Evolutionary conservation across 1,140 invertebrate genomes (phyloP).

Genomic region (Drosophila nikananu): DNA sequence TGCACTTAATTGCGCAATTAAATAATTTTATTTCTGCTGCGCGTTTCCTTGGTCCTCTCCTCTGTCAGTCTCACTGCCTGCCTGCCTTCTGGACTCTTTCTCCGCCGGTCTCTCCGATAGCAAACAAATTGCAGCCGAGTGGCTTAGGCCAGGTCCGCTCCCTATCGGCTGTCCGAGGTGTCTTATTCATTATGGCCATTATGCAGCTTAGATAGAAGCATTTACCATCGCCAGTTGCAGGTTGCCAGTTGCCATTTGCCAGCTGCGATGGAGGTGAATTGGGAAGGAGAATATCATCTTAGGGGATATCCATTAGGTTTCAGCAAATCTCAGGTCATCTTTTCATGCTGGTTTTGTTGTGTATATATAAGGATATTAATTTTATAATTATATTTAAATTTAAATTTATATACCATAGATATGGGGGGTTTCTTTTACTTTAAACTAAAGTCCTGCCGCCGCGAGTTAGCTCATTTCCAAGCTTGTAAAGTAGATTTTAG

Average conservation of each 20-base stretch:
- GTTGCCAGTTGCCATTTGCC: conserved; percentile 27
- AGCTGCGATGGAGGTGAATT: background rate
- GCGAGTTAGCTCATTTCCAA: too few relatives aligned
- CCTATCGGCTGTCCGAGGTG: conserved; percentile 63
- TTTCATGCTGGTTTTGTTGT: background rate
- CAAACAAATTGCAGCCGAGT: conserved; percentile 76
- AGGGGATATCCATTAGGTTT: conserved; percentile 2
- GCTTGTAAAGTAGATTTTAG: too few relatives aligned
- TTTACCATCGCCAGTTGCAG: conserved; percentile 32
- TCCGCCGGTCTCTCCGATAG: conserved; percentile 39
- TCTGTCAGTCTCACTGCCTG: background rate
- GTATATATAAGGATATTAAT: background rate
- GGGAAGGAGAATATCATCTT: background rate
- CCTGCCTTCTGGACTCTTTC: conserved; percentile 3
- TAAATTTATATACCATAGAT: too few relatives aligned
- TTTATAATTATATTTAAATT: too few relatives aligned
- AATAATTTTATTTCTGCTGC: conserved; percentile 81
- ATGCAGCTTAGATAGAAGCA: conserved; percentile 53
- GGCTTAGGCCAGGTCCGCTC: conserved; percentile 35
- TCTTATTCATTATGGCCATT: conserved; percentile 71
- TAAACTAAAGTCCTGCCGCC: background rate
- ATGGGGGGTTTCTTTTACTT: background rate
- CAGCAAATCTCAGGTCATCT: background rate
- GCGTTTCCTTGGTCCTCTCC: conserved; percentile 44
- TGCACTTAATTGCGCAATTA: conserved; percentile 85